Evolutionary conservation across 2,113 vertebrate species (phyloP).

Genomic region (Nettapus auritus): DNA sequence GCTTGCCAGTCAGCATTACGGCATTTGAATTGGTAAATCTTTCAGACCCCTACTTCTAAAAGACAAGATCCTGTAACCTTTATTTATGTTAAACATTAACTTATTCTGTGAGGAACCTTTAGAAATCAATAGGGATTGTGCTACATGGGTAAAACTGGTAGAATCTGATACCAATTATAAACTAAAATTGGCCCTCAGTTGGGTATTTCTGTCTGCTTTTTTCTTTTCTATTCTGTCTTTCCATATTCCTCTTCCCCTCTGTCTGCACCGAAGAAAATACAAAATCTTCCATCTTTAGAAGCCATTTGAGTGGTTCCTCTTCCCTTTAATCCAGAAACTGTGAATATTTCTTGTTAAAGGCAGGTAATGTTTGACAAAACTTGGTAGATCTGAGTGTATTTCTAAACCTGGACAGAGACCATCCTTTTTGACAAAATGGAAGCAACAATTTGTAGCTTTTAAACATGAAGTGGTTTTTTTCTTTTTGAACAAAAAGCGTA

Average conservation of each 20-base stretch:
- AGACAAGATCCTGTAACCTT: neutral
- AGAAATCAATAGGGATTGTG: conserved; percentile 29
- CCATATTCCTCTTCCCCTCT: conserved; percentile 12
- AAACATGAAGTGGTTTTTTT: conserved; percentile 62
- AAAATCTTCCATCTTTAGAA: conserved; percentile 30
- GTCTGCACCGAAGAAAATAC: conserved; percentile 36
- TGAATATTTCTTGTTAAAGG: conserved; percentile 60
- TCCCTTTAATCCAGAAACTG: conserved; percentile 26
- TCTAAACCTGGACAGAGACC: conserved; percentile 68
- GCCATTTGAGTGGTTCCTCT: conserved; percentile 35
- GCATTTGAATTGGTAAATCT: neutral
- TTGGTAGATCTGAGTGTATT: conserved; percentile 66
- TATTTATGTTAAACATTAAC: conserved; percentile 44
- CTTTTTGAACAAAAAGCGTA: conserved; percentile 43
- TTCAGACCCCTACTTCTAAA: neutral
- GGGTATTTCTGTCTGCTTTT: conserved; percentile 15
- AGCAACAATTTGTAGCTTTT: conserved; percentile 70
- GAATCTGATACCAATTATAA: conserved; percentile 24
- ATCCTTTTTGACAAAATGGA: conserved; percentile 67
- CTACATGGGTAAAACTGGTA: neutral
- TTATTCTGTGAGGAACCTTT: conserved; percentile 10
- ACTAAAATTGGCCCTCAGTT: neutral
- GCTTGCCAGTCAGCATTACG: neutral
- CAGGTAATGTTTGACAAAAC: conserved; percentile 72
- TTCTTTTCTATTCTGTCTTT: neutral